Conservation (phyloP, 1,140 invertebrate species). For the Pogonognathellus flavescens region DNA sequence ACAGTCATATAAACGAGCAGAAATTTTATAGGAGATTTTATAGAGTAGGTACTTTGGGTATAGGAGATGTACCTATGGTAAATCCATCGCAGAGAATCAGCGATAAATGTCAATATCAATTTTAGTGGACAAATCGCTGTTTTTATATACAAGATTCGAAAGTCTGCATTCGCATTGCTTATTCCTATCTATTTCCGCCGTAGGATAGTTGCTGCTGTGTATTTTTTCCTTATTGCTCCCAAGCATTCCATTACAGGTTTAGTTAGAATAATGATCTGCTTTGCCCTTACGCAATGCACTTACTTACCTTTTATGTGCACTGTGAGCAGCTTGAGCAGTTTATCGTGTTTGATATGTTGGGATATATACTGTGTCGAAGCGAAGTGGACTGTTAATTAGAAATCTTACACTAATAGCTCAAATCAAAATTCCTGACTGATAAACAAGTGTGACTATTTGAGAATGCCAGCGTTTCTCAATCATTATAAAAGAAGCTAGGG, state of each 20-base stretch:
- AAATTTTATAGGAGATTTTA: neutral
- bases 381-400: no score
- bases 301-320: neutral
- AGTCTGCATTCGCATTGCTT: neutral
- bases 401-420: neutral
- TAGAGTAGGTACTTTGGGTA: neutral
- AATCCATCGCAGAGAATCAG: neutral
- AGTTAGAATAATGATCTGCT: neutral
- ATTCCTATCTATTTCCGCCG: no score
- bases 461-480: neutral
- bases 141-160: neutral
- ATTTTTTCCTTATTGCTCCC: neutral
- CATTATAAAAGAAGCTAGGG: neutral
- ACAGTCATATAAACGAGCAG: neutral
- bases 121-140: neutral
- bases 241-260: neutral
- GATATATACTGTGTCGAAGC: no score
- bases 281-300: neutral
- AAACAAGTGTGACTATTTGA: slow-evolving; percentile 25
- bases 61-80: neutral
- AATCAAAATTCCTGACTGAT: slow-evolving; percentile 24
- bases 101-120: slow-evolving; percentile 18
- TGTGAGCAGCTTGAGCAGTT: no score
- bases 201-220: neutral
- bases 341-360: no score